Conservation (phyloP, 2,113 vertebrate species). For the Spermophilus dauricus region DNA sequence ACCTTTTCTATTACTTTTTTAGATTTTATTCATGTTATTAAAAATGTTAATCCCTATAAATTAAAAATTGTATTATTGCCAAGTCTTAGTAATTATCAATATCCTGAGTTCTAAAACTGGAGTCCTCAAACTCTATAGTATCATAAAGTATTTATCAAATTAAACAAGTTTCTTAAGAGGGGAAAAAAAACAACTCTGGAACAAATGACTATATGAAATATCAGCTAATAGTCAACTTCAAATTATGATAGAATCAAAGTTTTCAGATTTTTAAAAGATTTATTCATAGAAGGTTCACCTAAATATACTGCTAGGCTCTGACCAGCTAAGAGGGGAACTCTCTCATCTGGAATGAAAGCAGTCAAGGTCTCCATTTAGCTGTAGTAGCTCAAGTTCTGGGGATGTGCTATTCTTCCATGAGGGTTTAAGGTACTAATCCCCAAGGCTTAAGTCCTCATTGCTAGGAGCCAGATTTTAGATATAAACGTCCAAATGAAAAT, state of each 20-base stretch:
- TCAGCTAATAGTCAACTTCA: background rate
- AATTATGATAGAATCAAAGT: background rate
- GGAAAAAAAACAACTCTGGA: background rate
- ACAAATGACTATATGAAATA: background rate
- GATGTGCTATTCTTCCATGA: background rate
- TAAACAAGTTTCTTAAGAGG: background rate
- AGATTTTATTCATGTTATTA: background rate
- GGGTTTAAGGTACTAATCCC: background rate
- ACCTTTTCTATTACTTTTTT: background rate
- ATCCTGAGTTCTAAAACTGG: background rate
- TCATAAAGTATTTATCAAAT: background rate
- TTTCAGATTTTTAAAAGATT: background rate
- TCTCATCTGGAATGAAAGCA: background rate
- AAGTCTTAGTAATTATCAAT: background rate
- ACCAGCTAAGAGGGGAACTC: background rate
- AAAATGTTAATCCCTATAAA: background rate
- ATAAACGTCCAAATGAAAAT: background rate
- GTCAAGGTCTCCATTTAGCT: background rate
- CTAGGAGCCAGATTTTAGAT: background rate
- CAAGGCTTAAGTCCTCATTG: background rate
- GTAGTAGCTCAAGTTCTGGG: background rate
- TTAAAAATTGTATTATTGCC: background rate
- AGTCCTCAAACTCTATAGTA: background rate
- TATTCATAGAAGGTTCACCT: background rate
- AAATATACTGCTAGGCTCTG: background rate